These are phyloP conservation scores for Lithobates sylvaticus DNA, from an alignment of 2,797 vertebrate species.

Conservation along the genomic window DNA sequence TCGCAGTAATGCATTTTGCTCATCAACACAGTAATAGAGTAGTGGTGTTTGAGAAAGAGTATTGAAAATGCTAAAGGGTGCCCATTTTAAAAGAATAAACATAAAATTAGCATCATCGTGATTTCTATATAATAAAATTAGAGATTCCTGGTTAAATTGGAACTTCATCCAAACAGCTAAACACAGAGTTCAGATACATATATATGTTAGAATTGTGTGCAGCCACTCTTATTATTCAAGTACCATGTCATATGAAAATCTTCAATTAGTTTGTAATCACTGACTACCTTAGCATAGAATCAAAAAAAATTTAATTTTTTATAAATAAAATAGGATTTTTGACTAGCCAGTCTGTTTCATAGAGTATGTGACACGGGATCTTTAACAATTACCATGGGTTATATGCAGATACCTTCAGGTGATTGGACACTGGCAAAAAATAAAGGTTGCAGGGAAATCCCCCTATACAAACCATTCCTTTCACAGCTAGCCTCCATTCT, in stretches of 20 bases:
- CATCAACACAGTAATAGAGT: conserved; percentile 47
- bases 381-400: too few species aligned
- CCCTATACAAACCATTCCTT: too few species aligned
- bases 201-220: too few species aligned
- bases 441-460: too few species aligned
- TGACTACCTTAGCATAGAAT: background rate
- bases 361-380: too few species aligned
- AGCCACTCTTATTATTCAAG: too few species aligned
- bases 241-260: too few species aligned
- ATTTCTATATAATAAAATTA: conserved; percentile 1
- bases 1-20: conserved; percentile 55
- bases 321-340: background rate
- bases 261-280: background rate
- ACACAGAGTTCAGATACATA: too few species aligned
- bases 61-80: conserved; percentile 31
- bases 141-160: background rate
- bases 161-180: background rate
- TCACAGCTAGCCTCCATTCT: too few species aligned
- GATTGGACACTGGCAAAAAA: too few species aligned
- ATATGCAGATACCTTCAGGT: too few species aligned
- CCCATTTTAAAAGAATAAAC: conserved; percentile 34
- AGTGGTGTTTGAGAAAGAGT: conserved; percentile 5
- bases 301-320: background rate
- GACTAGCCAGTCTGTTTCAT: too few species aligned
- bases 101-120: conserved; percentile 4